A percentile compares a stretch with the other conserved stretches of the same genome.
These are phyloP conservation scores for Mohoua ochrocephala DNA, from an alignment of 2,113 vertebrate species.

Conservation along the genomic window DNA sequence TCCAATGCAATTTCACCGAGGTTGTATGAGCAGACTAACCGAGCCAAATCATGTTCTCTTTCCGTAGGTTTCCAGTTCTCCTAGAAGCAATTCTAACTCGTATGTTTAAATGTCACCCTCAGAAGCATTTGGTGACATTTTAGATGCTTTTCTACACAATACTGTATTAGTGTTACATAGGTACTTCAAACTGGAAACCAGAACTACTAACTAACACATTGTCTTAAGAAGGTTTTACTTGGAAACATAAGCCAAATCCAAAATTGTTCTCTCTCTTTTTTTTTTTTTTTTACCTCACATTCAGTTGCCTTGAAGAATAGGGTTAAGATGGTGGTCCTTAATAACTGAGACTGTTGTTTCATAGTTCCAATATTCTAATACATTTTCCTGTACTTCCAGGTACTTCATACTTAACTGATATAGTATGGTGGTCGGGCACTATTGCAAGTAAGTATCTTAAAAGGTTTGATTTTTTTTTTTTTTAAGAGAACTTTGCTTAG, in stretches of 20 bases:
- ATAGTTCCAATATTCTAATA: background rate
- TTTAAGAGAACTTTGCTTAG: background rate
- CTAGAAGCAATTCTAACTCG: background rate
- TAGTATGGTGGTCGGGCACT: constrained; percentile 94
- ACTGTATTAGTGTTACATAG: rapidly evolving
- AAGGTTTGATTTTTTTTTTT: background rate
- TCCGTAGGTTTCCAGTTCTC: background rate
- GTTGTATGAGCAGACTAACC: background rate
- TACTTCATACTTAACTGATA: constrained; percentile 85
- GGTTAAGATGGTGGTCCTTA: background rate
- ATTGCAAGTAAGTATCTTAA: constrained; percentile 84
- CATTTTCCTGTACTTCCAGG: constrained; percentile 66
- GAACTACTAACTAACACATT: background rate
- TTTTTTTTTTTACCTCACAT: background rate
- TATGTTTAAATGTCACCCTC: background rate
- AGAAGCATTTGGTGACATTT: background rate
- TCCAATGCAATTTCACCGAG: background rate
- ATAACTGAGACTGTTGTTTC: background rate
- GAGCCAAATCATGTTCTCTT: background rate
- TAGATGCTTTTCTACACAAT: background rate
- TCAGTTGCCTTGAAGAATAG: background rate
- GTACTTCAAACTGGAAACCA: background rate
- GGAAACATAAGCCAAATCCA: background rate
- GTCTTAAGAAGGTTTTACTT: background rate
- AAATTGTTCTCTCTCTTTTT: background rate